Evolutionary conservation across 1,140 invertebrate species (phyloP).

Genomic region (Bombus huntii): DNA sequence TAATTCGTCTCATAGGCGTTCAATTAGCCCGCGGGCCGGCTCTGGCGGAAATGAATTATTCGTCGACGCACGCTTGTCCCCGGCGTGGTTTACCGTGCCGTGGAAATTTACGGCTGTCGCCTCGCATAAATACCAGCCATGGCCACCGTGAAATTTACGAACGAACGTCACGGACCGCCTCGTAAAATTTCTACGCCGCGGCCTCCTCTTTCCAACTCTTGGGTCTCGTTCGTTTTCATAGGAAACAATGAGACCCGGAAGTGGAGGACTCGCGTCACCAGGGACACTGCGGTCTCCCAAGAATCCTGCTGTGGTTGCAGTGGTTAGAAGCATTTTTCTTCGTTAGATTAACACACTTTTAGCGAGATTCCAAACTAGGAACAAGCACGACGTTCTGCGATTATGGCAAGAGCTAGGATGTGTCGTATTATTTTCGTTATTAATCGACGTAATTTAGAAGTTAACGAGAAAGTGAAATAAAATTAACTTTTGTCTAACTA

Average conservation of each 20-base stretch:
- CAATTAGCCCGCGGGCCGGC: conserved; percentile 44
- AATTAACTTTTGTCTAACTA: too few species aligned
- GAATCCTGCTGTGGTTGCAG: background rate
- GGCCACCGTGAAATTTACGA: conserved; percentile 49
- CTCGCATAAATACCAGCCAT: conserved; percentile 1
- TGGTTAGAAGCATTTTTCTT: background rate
- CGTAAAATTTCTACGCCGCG: conserved; percentile 26
- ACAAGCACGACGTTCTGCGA: background rate
- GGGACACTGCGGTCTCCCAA: background rate
- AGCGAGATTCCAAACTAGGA: background rate
- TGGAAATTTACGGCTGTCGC: conserved; percentile 51
- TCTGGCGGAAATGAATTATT: conserved; percentile 49
- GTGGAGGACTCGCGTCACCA: too few species aligned
- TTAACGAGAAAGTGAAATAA: too few species aligned
- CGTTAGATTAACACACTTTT: background rate
- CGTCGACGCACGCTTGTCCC: conserved; percentile 5
- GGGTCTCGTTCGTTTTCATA: background rate
- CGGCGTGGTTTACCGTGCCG: conserved; percentile 35
- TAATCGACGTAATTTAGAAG: too few species aligned
- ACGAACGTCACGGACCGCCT: conserved; percentile 8
- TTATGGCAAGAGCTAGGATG: too few species aligned
- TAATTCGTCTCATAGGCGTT: conserved; percentile 56
- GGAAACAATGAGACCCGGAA: conserved; percentile 17
- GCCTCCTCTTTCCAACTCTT: background rate
- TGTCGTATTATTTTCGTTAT: too few species aligned